Conservation (phyloP, 2,113 vertebrate species). For the Pygoscelis adeliae region DNA sequence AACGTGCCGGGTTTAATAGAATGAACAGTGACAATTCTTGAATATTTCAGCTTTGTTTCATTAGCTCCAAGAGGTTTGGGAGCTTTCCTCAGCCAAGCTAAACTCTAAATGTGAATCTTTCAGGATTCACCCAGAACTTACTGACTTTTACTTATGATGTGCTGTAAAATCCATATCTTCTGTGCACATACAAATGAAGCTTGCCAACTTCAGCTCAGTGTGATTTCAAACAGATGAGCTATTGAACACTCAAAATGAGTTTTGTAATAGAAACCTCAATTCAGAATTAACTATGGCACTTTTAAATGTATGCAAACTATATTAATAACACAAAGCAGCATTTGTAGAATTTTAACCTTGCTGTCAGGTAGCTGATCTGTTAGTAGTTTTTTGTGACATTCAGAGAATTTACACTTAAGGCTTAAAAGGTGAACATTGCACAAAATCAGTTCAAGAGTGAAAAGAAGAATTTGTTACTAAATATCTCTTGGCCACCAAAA, state of each 20-base stretch:
- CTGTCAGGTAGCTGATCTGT: not conserved
- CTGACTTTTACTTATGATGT: not conserved
- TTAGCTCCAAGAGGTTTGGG: not conserved
- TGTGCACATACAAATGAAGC: not conserved
- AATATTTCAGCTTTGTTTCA: not conserved
- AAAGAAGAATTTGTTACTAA: constrained; percentile 22
- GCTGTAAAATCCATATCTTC: not conserved
- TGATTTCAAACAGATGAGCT: constrained; percentile 49
- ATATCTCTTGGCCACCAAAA: constrained; percentile 34
- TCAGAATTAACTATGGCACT: not conserved
- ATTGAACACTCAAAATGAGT: constrained; percentile 1
- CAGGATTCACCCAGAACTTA: not conserved
- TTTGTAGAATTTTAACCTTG: not conserved
- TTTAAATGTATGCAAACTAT: not conserved
- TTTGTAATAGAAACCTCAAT: constrained; percentile 22
- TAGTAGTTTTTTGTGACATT: not conserved
- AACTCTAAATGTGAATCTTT: not conserved
- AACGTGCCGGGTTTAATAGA: not conserved
- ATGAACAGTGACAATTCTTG: not conserved
- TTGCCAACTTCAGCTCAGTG: constrained; percentile 6
- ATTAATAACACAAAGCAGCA: not conserved
- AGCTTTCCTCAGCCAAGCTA: not conserved
- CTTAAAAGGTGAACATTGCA: not conserved
- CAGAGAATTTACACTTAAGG: not conserved
- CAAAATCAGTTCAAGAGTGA: not conserved